Base-by-base conservation (phyloP, 2,113 vertebrate genomes). In the Dicentrarchus labrax region DNA sequence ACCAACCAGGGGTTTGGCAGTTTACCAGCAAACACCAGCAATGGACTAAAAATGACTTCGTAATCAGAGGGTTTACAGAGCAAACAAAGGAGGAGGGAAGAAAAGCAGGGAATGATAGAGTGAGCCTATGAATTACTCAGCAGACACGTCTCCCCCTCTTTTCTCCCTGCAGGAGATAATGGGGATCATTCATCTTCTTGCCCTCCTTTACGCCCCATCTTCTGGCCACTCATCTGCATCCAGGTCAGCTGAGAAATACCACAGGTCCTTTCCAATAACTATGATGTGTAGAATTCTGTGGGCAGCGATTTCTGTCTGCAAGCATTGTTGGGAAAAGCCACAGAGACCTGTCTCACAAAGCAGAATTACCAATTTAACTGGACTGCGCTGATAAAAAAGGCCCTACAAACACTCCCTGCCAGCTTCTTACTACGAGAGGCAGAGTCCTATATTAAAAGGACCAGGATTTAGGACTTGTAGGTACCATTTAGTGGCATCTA, bases 131-230 rank as follows among this genome's bases (percentile, higher is more conserved):
- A 94, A 90, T 93, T 93, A 92, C 86, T 85, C 78, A 91, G 88
- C 88, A 87, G 83, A 91, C 76, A 53, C 41, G 47, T 76, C 77
- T 51, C 79, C 72, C 72, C 78, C 82, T 71, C 53, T 76, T 81
- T 87, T 71, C 72, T 90, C 90, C 66, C 85, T 74, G 81, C 87
- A 79, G 80, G 84, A 93, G 80, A 86, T 94, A 92, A 93, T 92
- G 80, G 73, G 75, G 86, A 88, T 86, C 90, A 92, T 94, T 87
- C 48, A 51, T 95, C 93, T 94, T 93, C 81, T 76, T 87, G 92
- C 60, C 86, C 92, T 93, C 77, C 76, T 92, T 94, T 78, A 72
- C 45, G 80, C 75, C 84, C 85, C 64, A 72, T 91, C 85, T 91
- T 89, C 81, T 80, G 89, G 85, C 82, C 76, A 60, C 85, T 78